Percentiles rank a stretch among this genome's conserved stretches.
These are phyloP conservation scores for Luscinia megarhynchos DNA, from an alignment of 2,797 vertebrate species.

Conservation along the genomic window DNA sequence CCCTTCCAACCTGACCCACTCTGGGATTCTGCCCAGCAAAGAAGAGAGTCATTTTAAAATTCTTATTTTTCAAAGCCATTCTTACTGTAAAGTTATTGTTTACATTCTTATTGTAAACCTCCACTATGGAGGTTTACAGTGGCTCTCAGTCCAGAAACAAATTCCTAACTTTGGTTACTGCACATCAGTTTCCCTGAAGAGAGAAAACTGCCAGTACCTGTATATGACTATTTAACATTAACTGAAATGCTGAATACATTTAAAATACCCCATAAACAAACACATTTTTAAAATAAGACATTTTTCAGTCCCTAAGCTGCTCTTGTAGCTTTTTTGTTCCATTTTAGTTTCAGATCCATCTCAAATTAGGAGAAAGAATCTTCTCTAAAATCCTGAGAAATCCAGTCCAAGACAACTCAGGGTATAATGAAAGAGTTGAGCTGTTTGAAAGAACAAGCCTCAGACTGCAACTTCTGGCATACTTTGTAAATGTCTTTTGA, in stretches of 20 bases:
- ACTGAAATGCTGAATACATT: neutral
- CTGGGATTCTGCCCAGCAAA: neutral
- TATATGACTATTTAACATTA: neutral
- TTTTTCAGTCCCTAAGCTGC: neutral
- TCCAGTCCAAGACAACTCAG: neutral
- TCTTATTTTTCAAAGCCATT: neutral
- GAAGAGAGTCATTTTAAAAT: neutral
- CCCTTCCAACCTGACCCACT: neutral
- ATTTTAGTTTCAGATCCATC: neutral
- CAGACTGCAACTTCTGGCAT: neutral
- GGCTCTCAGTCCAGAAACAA: neutral
- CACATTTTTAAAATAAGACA: neutral
- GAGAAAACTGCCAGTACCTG: neutral
- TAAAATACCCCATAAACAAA: neutral
- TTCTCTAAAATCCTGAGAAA: neutral
- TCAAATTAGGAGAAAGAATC: neutral
- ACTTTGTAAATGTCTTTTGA: neutral
- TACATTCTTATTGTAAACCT: neutral
- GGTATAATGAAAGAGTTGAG: neutral
- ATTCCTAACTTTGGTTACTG: neutral
- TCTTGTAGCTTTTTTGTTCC: neutral
- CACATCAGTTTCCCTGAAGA: neutral
- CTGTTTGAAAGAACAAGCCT: neutral
- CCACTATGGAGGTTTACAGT: neutral
- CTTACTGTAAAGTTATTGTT: neutral